A percentile compares a stretch with the other conserved stretches of the same genome.
These are phyloP conservation scores for Orchesella cincta DNA, from an alignment of 1,140 invertebrate species.

Conservation along the genomic window DNA sequence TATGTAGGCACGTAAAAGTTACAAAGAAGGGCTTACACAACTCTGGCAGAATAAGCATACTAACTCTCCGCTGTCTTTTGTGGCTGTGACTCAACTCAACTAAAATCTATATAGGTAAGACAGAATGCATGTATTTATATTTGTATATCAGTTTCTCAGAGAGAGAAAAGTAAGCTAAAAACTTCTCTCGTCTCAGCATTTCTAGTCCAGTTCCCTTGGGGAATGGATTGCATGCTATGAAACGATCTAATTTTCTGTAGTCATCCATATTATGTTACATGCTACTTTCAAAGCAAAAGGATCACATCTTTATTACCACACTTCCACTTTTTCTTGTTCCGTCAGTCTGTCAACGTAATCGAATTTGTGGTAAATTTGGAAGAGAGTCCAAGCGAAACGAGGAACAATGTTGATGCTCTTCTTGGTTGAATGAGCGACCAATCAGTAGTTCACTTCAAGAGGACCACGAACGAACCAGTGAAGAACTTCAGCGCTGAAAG, in stretches of 20 bases:
- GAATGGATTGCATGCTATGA: constrained; percentile 3
- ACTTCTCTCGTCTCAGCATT: background rate
- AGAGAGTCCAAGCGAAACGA: background rate
- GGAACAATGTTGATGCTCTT: background rate
- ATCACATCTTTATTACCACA: background rate
- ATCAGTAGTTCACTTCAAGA: background rate
- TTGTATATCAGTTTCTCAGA: background rate
- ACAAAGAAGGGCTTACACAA: no score
- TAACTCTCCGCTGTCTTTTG: background rate
- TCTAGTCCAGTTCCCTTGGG: background rate
- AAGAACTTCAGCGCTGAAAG: no score
- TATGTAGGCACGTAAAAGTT: background rate
- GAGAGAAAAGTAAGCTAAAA: background rate
- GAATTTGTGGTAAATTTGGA: background rate
- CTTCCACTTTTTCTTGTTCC: background rate
- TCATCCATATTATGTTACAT: background rate
- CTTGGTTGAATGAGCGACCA: background rate
- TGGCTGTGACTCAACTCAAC: no score
- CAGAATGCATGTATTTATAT: background rate
- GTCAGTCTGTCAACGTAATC: background rate
- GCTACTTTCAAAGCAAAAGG: background rate
- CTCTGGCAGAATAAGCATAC: background rate
- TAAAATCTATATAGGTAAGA: background rate
- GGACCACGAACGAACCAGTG: background rate
- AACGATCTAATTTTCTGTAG: constrained; percentile 5